Evolutionary conservation across 2,888 invertebrate species (phyloP).

Genomic region (Panzeria rudis): DNA sequence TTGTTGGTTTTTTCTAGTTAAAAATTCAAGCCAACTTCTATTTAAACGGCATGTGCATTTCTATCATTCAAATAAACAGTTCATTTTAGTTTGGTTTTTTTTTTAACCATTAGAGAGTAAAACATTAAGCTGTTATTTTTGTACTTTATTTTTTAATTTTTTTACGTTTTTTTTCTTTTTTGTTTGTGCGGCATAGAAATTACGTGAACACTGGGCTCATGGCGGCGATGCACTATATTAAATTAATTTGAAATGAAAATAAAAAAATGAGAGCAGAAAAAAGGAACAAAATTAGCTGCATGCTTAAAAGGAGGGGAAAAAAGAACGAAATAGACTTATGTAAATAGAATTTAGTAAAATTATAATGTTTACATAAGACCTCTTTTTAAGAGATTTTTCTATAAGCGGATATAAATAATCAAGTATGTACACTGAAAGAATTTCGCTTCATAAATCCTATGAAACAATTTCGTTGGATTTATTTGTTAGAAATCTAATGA

Average conservation of each 20-base stretch:
- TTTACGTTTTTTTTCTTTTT: slow-evolving; percentile 6
- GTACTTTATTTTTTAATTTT: slow-evolving; percentile 3
- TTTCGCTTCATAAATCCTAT: no score
- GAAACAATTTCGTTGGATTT: no score
- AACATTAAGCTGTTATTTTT: slow-evolving; percentile 51
- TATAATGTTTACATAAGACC: slow-evolving; percentile 56
- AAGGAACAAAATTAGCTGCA: slow-evolving; percentile 51
- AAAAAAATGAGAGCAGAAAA: slow-evolving; percentile 24
- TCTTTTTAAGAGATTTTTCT: slow-evolving; percentile 24
- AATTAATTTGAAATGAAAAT: slow-evolving; percentile 63
- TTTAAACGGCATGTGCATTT: slow-evolving; percentile 42
- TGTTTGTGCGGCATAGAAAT: slow-evolving; percentile 48
- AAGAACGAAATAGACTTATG: slow-evolving; percentile 34
- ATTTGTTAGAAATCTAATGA: no score
- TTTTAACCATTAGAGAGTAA: slow-evolving; percentile 59
- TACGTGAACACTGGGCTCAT: slow-evolving; percentile 59
- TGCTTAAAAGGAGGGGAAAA: neutral
- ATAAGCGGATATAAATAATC: slow-evolving; percentile 47
- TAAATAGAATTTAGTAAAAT: slow-evolving; percentile 60
- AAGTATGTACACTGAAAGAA: no score
- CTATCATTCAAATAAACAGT: slow-evolving; percentile 49
- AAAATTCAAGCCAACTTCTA: slow-evolving; percentile 33
- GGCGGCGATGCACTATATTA: slow-evolving; percentile 67
- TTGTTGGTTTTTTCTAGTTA: slow-evolving; percentile 10
- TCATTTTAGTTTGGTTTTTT: slow-evolving; percentile 6